These are phyloP conservation scores for Muraenolepis orangiensis DNA, from an alignment of 2,797 vertebrate genomes.

Conservation along the genomic window DNA sequence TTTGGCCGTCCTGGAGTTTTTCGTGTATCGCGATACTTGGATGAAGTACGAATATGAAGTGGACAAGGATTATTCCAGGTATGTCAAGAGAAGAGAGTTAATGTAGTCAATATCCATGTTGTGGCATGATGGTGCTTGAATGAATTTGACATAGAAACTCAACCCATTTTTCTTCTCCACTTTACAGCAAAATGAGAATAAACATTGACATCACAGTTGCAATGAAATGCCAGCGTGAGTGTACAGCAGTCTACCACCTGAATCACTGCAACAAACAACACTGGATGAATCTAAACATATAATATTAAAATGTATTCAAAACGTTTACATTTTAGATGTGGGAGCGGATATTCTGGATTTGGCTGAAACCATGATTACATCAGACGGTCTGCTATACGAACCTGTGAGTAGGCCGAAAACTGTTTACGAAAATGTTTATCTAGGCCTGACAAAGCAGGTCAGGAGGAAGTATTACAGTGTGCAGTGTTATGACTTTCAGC, in stretches of 20 bases:
- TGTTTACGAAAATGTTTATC: too few species aligned
- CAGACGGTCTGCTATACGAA: conserved; percentile 90
- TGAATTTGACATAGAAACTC: not conserved
- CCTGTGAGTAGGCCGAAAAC: conserved; percentile 84
- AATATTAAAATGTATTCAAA: not conserved
- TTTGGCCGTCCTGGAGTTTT: conserved; percentile 93
- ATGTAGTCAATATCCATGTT: not conserved
- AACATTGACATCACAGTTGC: conserved; percentile 97
- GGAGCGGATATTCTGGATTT: conserved; percentile 95
- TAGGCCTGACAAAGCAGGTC: not conserved
- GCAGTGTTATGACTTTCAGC: not conserved
- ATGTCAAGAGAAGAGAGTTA: conserved; percentile 15
- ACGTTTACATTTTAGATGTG: conserved; percentile 82
- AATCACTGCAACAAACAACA: not conserved
- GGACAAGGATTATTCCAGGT: conserved; percentile 97
- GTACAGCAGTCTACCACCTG: not conserved
- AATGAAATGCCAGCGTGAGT: conserved; percentile 99
- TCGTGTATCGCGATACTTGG: conserved; percentile 93
- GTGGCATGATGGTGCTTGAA: not conserved
- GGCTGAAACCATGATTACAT: conserved; percentile 94
- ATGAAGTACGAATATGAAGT: conserved; percentile 99
- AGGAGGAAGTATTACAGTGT: not conserved
- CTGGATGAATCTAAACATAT: not conserved
- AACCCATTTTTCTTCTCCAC: conserved; percentile 29
- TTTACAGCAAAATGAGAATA: conserved; percentile 91